Evolutionary conservation across 2,113 vertebrate genomes (phyloP), one percentile per base, ranked within the genome.

Genomic region (Tetraodon nigroviridis): DNA sequence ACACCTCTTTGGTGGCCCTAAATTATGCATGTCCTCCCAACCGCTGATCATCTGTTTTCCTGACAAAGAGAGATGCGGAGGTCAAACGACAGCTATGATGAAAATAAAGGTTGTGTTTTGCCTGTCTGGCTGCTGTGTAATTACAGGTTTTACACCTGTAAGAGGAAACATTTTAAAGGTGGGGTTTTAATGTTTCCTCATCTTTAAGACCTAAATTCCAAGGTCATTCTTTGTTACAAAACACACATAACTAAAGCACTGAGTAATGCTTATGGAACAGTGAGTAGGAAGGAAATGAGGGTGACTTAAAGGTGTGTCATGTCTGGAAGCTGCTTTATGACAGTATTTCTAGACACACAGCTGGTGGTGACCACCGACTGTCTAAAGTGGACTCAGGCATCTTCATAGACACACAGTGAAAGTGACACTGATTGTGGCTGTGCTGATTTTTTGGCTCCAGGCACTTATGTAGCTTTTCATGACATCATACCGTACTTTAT

Each of bases 11-110:
- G 69, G 62, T 61, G 67, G 60, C 65, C 16, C 82, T 90, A 69
- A 89, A 89, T 89, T 88, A 90, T 90, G 84, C 81, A 89, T 69
- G 53, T 79, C 64, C 79, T 78, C 70, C 64, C 48, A 20, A 71
- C 71, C 46, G 13, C 45, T 22, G 29, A 70, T 82, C 66, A 81
- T 86, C 81, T 84, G 55, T 80, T 79, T 75, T 32, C 67, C 22
- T 66, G 70, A 81, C 74, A 76, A 55, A 73, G 67, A 79, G 29
- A 51, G 66, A 80, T 42, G 49, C 14, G 24, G 1, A 45, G 74
- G 54, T 58, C 15, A 16, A 22, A 48, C 13, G n/a, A 63, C 51
- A 49, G 50, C 21, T 16, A 19, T 48, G 19, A 62, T 51, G 19
- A 58, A 61, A 57, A 54, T 20, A 67, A 51, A 55, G 41, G 14